Percentiles rank a stretch among this genome's conserved stretches.
Evolutionary conservation across 2,888 invertebrate genomes (phyloP).

Genomic region (Drosophila helvetica): DNA sequence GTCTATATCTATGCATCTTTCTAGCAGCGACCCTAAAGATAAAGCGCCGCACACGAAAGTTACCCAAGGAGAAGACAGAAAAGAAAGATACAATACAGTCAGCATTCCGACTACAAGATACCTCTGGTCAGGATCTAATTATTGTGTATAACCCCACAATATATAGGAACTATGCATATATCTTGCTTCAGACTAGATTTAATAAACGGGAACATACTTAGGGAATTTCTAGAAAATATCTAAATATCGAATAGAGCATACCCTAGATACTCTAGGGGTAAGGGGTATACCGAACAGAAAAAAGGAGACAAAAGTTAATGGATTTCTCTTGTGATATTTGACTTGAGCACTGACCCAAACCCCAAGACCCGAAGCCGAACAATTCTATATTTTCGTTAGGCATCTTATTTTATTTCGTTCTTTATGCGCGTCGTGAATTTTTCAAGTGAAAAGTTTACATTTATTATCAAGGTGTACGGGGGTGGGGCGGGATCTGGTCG

Average conservation of each 20-base stretch:
- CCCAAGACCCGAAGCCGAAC: background rate
- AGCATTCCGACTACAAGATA: background rate
- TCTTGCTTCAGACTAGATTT: no score
- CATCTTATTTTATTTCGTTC: slow-evolving; percentile 64
- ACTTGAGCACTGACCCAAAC: slow-evolving; percentile 61
- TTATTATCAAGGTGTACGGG: slow-evolving; percentile 63
- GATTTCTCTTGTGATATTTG: slow-evolving; percentile 78
- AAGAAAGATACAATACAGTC: background rate
- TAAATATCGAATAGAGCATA: background rate
- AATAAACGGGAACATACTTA: no score
- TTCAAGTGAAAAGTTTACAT: slow-evolving; percentile 74
- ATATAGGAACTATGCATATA: no score
- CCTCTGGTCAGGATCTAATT: background rate
- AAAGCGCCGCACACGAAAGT: slow-evolving; percentile 39
- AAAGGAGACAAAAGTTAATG: slow-evolving; percentile 68
- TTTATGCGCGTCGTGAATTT: slow-evolving; percentile 53
- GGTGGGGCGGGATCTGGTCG: background rate
- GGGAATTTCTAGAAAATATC: no score
- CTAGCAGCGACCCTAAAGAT: slow-evolving; percentile 25
- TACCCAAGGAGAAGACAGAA: slow-evolving; percentile 50
- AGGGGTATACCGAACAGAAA: background rate
- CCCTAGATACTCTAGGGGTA: background rate
- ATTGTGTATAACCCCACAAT: background rate
- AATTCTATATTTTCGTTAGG: slow-evolving; percentile 36
- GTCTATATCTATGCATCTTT: background rate